Evolutionary conservation across 2,113 vertebrate genomes (phyloP), one percentile per base, ranked within the genome.

Genomic region (Triplophysa dalaica): DNA sequence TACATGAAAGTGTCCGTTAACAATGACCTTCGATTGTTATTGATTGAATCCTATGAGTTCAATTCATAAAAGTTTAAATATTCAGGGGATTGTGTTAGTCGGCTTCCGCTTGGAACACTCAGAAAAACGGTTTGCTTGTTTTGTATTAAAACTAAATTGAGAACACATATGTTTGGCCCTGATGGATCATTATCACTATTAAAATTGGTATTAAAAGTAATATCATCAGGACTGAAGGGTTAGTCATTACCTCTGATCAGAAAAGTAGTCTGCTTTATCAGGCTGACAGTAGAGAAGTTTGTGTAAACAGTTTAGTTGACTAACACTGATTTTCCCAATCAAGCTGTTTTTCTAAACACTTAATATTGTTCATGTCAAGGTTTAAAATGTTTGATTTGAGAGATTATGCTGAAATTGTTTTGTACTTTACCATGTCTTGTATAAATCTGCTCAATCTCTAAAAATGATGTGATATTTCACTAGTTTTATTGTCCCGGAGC

Each of bases 371-470:
- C 8, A 4, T 67, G 21, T 38, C 61, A 69, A 14, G 62, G 16
- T 26, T 48, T 73, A 33, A 21, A 43, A 43, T 43, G 14, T 61
- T 81, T 84, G 63, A 78, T 81, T 84, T 84, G 75, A 77, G 45
- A 81, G 45, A 74, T 56, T 43, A 64, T 56, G 56, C 69, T 43
- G 33, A 77, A 65, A 50, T 76, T 77, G 68, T 70, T 78, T 78
- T 43, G 29, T 62, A 50, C 45, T 70, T 45, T 52, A 77, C 58
- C 58, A 83, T 13, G n/a, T 56, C 65, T 70, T 83, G 41, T 77
- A 58, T 75, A 33, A 50, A 78, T 63, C 60, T 72, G 56, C 29
- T 75, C 22, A 45, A 17, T 38, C 65, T 77, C 68, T 63, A 48
- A 65, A 80, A 22, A 60, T 56, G 38, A 63, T 48, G 54, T 63